Evolutionary conservation across 2,113 vertebrate species (phyloP), one percentile per base, ranked within the genome.

Genomic region (Tupaia tana): DNA sequence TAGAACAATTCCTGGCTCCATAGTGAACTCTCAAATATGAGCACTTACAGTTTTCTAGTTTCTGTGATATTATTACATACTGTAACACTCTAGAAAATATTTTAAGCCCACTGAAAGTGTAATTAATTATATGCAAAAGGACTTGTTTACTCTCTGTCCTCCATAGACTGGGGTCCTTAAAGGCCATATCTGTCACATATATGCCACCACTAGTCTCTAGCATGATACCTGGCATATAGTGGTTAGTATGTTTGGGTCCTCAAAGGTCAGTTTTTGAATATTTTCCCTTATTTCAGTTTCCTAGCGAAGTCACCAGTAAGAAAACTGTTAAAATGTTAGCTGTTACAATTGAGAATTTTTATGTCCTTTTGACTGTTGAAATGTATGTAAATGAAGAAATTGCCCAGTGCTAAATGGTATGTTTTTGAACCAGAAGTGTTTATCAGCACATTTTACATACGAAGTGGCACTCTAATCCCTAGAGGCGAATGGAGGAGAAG

Each of bases 241-340:
- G 69, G 67, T 87, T 83, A 88, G 19, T 59, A 66, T 90, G 10
- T 91, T 77, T 85, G 54, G 24, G 16, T 34, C 64, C 64, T 85
- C 13, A 61, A 54, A 85, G 29, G 86, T 87, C 58, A 93, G 31
- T 69, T 90, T 90, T 93, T 64, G 34, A 70, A 29, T 54, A n/a
- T 56, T 91, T 89, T 92, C 70, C 91, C 18, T 91, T 67, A 64
- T 66, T 95, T 85, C 66, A 58, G 56, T 81, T 82, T 89, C 67
- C 67, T 81, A 82, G 56, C 54, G 63, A 31, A 19, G 19, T 91
- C 69, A 79, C 70, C 25, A 67, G 0, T 64, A 27, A 93, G 64
- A 73, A 87, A 75, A 64, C 18, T 94, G 27, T 71, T 86, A 79
- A 94, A 89, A 66, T 87, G 5, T 82, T 83, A 87, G 29, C 52